Percentiles rank a stretch among this genome's conserved stretches.
Conservation (phyloP, 2,797 vertebrate genomes). For the Thalassophryne amazonica region DNA sequence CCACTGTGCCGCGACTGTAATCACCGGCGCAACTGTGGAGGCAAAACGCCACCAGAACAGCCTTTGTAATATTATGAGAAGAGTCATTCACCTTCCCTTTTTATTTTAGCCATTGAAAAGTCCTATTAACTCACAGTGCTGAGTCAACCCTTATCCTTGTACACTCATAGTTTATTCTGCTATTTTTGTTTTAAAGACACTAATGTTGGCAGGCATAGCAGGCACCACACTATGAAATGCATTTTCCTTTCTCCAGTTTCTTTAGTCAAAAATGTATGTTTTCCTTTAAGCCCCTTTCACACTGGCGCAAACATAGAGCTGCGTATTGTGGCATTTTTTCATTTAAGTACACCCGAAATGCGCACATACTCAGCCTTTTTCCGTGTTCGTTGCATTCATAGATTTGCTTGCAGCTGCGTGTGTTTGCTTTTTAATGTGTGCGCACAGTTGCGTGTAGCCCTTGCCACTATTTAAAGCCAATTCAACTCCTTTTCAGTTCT, state of each 20-base stretch:
- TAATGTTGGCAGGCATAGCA: background rate
- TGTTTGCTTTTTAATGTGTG: too few relatives aligned
- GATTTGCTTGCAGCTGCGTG: too few relatives aligned
- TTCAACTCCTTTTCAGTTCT: too few relatives aligned
- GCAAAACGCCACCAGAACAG: constrained; percentile 47
- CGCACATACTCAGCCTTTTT: too few relatives aligned
- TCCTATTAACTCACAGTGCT: constrained; percentile 36
- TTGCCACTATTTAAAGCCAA: too few relatives aligned
- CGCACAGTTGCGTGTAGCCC: too few relatives aligned
- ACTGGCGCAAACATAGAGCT: too few relatives aligned
- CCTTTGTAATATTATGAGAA: constrained; percentile 33
- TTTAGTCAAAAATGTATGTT: too few relatives aligned
- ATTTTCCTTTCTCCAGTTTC: background rate
- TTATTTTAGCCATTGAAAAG: constrained; percentile 39
- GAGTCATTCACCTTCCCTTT: constrained; percentile 34
- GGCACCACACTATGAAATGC: background rate
- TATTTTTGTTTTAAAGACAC: background rate
- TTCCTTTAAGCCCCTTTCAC: too few relatives aligned
- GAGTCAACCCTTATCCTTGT: constrained; percentile 4
- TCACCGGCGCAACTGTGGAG: constrained; percentile 49
- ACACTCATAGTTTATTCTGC: constrained; percentile 7
- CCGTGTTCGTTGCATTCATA: too few relatives aligned
- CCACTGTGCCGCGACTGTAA: constrained; percentile 51
- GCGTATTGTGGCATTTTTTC: too few relatives aligned
- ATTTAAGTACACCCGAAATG: too few relatives aligned